Percentiles rank a stretch among this genome's conserved stretches.
Evolutionary conservation across 2,888 invertebrate species (phyloP).

Genomic region (Lissonota sp.): DNA sequence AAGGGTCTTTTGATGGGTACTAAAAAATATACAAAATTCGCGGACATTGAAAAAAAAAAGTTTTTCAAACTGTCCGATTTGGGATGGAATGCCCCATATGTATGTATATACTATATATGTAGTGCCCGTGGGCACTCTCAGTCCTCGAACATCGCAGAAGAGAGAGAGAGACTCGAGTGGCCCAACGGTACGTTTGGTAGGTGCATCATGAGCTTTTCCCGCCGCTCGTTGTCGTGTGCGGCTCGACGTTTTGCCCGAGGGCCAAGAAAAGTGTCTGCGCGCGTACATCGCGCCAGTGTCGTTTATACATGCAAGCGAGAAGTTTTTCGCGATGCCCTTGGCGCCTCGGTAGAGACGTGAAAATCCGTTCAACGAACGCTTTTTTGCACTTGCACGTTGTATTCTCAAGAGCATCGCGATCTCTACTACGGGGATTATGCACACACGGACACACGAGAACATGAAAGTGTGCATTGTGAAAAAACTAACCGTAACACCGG

Average conservation of each 20-base stretch:
- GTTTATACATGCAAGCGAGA: conserved; percentile 12
- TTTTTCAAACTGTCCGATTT: no score
- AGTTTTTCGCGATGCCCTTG: conserved; percentile 38
- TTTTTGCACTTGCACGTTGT: conserved; percentile 27
- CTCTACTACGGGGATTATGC: neutral
- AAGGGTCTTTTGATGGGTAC: no score
- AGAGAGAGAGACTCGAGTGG: conserved; percentile 42
- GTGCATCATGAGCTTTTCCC: conserved; percentile 33
- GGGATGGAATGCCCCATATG: no score
- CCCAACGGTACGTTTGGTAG: conserved; percentile 36
- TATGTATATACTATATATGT: conserved; percentile 2
- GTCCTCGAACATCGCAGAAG: conserved; percentile 47
- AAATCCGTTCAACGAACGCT: conserved; percentile 48
- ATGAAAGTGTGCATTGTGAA: neutral
- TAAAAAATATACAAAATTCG: no score
- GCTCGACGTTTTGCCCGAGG: conserved; percentile 22
- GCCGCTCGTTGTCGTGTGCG: conserved; percentile 12
- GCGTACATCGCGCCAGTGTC: conserved; percentile 42
- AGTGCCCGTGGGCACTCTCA: conserved; percentile 46
- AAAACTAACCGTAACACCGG: neutral
- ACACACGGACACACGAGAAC: neutral
- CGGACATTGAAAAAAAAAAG: no score
- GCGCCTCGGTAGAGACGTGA: conserved; percentile 31
- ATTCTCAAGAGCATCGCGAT: neutral
- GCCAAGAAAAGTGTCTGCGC: conserved; percentile 59